Base-by-base conservation (phyloP, 2,888 invertebrate genomes). In the Hemaris fuciformis region DNA sequence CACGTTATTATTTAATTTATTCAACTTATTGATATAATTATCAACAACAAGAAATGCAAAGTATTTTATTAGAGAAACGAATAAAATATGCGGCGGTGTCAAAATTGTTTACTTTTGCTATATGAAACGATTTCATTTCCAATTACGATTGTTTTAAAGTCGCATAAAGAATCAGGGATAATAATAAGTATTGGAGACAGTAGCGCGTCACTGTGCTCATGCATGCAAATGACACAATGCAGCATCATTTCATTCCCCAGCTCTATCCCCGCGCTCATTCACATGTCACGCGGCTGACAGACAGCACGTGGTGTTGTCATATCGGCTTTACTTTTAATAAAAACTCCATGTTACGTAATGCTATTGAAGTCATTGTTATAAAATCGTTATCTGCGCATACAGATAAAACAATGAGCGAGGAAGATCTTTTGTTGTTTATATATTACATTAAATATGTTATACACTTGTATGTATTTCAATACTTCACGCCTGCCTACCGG, bases 271-370 rank as follows among this genome's bases (percentile, higher is more conserved):
- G 67, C 72, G 85, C 89, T 87, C 89, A 88, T 81, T 87, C 83
- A 79, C 80, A 73, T 85, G 87, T 89, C 89, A 84, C 45, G 48
- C n/a, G n/a, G n/a, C 66, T 68, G 84, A 87, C 83, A 74, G 68
- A 68, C 67, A 77, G 79, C 89, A 90, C 89, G 87, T 86, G 89
- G 81, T 81, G 77, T 72, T 81, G 84, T 81, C 85, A 82, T 81
- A 84, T 83, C 74, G 72, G 82, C 81, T 87, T 85, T 81, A 79
- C 76, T 80, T 79, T 74, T 79, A 75, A 75, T 80, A 79, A 82
- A 83, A 82, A 81, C 57, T 64, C 59, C 53, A 64, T 62, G 64
- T 13, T 56, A 22, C 5, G n/a, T 61, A 56, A 59, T 27, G 15
- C 53, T 59, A 34, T 45, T 46, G 57, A 45, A 60, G 46, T 57